Evolutionary conservation across 2,797 vertebrate species (phyloP).

Genomic region (Micromesistius poutassou): DNA sequence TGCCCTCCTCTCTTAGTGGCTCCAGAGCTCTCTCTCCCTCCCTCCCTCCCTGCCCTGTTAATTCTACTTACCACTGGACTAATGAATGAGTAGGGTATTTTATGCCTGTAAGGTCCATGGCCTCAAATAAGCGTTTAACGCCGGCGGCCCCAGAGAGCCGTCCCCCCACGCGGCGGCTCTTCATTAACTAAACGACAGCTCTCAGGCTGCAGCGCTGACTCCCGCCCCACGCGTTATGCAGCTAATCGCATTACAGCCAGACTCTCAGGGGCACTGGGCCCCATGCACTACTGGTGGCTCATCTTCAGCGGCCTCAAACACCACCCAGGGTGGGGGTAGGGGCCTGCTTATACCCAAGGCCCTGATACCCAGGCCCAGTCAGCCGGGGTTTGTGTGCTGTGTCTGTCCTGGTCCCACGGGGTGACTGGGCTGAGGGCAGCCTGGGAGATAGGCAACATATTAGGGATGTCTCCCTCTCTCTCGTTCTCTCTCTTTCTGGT

Average conservation of each 20-base stretch:
- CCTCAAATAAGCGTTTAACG: constrained; percentile 54
- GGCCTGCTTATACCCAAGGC: too few relatives aligned
- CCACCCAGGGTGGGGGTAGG: too few relatives aligned
- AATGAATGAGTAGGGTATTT: constrained; percentile 77
- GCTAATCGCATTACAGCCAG: constrained; percentile 66
- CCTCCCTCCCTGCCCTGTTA: constrained; percentile 15
- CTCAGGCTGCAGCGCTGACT: constrained; percentile 40
- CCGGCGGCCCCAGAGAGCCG: constrained; percentile 42
- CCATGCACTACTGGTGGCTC: constrained; percentile 65
- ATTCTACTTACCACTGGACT: constrained; percentile 85
- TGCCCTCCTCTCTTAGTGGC: too few relatives aligned
- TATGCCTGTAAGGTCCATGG: constrained; percentile 56
- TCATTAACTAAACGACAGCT: constrained; percentile 73
- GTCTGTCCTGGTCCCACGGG: too few relatives aligned
- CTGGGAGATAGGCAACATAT: constrained; percentile 72
- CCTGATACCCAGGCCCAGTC: too few relatives aligned
- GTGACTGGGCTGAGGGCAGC: constrained; percentile 48
- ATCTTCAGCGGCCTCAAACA: constrained; percentile 47
- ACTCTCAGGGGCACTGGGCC: constrained; percentile 61
- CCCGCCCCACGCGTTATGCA: constrained; percentile 49
- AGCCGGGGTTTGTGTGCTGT: too few relatives aligned
- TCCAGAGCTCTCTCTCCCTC: too few relatives aligned
- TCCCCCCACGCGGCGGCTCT: constrained; percentile 48
- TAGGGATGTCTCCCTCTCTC: constrained; percentile 29
- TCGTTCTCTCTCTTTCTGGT: not conserved